These are phyloP conservation scores for Chloroceryle amazona DNA, from an alignment of 2,797 vertebrate genomes.

Conservation along the genomic window DNA sequence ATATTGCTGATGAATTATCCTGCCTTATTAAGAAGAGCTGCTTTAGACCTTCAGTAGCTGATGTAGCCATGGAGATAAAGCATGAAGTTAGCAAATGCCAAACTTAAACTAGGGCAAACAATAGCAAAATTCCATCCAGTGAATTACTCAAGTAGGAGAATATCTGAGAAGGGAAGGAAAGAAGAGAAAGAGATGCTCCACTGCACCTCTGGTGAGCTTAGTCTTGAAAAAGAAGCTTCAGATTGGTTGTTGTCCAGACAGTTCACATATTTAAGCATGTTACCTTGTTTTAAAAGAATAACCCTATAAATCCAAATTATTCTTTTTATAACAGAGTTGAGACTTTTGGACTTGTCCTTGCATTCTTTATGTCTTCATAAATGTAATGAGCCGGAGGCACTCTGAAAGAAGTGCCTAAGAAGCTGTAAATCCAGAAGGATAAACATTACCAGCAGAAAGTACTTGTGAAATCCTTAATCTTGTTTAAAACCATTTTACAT, in stretches of 20 bases:
- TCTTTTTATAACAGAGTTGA: background rate
- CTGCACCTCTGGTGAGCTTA: background rate
- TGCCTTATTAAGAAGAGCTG: background rate
- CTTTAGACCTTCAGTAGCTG: background rate
- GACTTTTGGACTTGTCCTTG: background rate
- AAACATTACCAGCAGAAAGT: background rate
- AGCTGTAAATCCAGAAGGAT: background rate
- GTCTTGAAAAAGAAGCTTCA: background rate
- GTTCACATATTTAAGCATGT: background rate
- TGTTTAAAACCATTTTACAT: background rate
- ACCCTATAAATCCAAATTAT: background rate
- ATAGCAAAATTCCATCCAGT: background rate
- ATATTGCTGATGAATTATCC: background rate
- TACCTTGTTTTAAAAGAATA: background rate
- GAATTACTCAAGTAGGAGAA: background rate
- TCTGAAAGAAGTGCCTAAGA: background rate
- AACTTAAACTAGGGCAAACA: background rate
- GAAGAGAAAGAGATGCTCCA: background rate
- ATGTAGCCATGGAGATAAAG: background rate
- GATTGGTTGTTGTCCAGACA: background rate
- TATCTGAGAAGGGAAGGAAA: background rate
- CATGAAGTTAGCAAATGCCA: background rate
- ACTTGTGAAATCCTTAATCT: slow-evolving; percentile 2
- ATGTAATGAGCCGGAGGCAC: background rate
- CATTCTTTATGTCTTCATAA: background rate